A percentile compares a stretch with the other conserved stretches of the same genome.
phyloP scores from a whole-genome alignment of 1,140 invertebrate genomes.

The Sesamia nonagrioides region DNA sequence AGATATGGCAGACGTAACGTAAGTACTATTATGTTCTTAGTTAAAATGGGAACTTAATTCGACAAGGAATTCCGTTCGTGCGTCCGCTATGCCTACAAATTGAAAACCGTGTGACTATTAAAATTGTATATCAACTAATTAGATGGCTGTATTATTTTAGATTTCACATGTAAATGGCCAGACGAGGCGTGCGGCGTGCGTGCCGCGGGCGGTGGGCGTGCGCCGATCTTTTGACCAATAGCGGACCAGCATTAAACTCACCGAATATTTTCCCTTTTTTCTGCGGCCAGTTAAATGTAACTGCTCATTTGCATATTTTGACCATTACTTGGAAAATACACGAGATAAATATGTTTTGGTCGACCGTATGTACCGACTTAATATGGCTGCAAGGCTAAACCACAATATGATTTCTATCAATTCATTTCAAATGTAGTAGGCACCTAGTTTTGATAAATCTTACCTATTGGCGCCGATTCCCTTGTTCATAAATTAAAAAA shows the following conservation, averaged over 20 bases:
- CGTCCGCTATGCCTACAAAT: neutral
- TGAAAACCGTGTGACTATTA: slow-evolving; percentile 24
- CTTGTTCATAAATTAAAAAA: too few species aligned
- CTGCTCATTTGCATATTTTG: slow-evolving; percentile 76
- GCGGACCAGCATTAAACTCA: slow-evolving; percentile 57
- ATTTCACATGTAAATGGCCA: slow-evolving; percentile 64
- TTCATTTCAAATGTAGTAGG: too few species aligned
- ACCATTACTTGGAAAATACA: slow-evolving; percentile 62
- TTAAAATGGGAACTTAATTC: too few species aligned
- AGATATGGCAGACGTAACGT: too few species aligned
- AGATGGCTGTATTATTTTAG: slow-evolving; percentile 38
- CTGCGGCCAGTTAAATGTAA: slow-evolving; percentile 68
- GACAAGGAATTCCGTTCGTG: neutral
- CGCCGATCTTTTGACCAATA: slow-evolving; percentile 65
- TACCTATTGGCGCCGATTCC: too few species aligned
- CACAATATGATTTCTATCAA: neutral
- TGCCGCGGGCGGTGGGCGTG: slow-evolving; percentile 77
- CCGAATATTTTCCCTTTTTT: slow-evolving; percentile 72
- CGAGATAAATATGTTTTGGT: slow-evolving; percentile 19
- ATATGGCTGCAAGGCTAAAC: neutral
- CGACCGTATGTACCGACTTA: neutral
- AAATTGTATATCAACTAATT: slow-evolving; percentile 24
- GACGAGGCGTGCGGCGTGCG: slow-evolving; percentile 63
- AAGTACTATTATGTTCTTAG: too few species aligned
- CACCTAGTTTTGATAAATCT: too few species aligned